Base-by-base conservation (phyloP, 1,140 invertebrate genomes). In the Mya arenaria region DNA sequence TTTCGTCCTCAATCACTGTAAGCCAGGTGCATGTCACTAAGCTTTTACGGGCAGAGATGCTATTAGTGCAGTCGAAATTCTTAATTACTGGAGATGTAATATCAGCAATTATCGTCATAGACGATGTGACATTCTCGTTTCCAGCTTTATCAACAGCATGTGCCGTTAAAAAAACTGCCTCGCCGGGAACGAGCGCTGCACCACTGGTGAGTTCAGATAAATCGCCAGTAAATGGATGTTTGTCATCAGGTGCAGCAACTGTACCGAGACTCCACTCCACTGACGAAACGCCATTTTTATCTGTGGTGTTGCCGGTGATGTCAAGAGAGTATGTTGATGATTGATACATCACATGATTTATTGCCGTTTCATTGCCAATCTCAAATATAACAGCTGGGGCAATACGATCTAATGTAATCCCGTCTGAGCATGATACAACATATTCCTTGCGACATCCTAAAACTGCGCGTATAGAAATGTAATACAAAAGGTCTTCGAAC, bases 151-250 rank as follows among this genome's bases (percentile, higher is more conserved):
- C 74, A 1, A 60, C 30, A 34, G 74, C 39, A 23, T 66, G 48
- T 37, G 48, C 52, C 55, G 60, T 77, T 10, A 77, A 28, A n/a
- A 65, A 77, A 1, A 56, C 56, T 10, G 58, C 39, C 4, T 36
- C n/a, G 17, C 74, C 74, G 5, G 74, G 62, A 15, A 28, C 23
- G 6, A 77, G 62, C 1, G 25, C 34, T 1, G 63, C 62, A 44
- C 48, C 60, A n/a, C 74, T 66, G 3, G 74, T 74, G 8, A 74
- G 17, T 10, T 56, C 52, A n/a, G 48, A 32, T 41, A 74, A 74
- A 25, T 95, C 95, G 19, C 91, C 23, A 39, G 68, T 73, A 15
- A 52, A 73, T 17, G 15, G 30, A 23, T 71, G 37, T 17, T 73
- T 37, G 56, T 82, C 63, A 10, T 78, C 66, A 36, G 60, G 10